Conservation (phyloP, 2,797 vertebrate genomes). For the Lepus townsendii region DNA sequence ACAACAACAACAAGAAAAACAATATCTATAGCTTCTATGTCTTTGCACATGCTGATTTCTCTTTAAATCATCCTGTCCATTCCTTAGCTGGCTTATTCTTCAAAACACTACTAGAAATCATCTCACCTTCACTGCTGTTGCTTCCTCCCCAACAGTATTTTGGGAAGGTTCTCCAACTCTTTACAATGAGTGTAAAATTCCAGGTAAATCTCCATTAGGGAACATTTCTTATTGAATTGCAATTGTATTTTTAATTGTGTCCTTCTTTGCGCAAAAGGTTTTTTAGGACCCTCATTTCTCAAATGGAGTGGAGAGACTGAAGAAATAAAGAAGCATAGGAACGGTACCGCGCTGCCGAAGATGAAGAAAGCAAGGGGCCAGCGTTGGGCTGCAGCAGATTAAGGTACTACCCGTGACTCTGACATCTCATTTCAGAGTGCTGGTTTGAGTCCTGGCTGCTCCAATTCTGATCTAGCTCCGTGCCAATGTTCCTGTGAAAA, state of each 20-base stretch:
- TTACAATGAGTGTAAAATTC: neutral
- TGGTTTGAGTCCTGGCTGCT: too few relatives aligned
- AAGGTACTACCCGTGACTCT: too few relatives aligned
- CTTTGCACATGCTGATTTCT: neutral
- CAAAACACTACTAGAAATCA: conserved; percentile 14
- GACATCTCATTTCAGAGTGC: too few relatives aligned
- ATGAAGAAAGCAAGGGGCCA: too few relatives aligned
- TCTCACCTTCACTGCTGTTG: neutral
- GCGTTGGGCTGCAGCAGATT: too few relatives aligned
- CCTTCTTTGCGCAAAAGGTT: neutral
- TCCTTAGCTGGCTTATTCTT: neutral
- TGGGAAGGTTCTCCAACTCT: neutral
- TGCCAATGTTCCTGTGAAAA: too few relatives aligned
- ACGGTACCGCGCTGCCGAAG: neutral
- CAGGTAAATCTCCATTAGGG: neutral
- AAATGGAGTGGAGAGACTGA: neutral
- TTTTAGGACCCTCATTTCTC: neutral
- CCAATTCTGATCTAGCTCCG: too few relatives aligned
- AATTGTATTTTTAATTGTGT: neutral
- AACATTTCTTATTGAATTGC: neutral
- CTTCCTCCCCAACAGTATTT: neutral
- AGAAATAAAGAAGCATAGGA: neutral
- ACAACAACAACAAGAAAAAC: neutral
- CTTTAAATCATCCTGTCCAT: neutral
- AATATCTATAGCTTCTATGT: neutral